Percentiles rank a stretch among this genome's conserved stretches.
These are phyloP conservation scores for Leptinotarsa juncta DNA, from an alignment of 2,888 invertebrate species.

Conservation along the genomic window DNA sequence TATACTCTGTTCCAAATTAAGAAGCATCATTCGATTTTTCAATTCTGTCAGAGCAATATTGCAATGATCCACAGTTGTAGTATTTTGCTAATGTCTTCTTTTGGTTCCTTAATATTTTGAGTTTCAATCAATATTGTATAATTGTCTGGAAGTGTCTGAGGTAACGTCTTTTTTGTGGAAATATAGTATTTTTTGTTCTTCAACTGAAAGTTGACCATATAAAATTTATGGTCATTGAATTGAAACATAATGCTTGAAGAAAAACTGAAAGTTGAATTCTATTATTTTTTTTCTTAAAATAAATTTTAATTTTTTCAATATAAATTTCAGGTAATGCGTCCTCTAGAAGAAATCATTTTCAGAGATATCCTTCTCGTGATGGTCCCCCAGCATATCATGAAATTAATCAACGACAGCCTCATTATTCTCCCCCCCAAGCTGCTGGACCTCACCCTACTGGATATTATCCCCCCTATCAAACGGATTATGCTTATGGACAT, in stretches of 20 bases:
- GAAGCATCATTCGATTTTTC: neutral
- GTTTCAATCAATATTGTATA: too few relatives aligned
- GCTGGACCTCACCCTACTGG: neutral
- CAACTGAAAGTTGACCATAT: too few relatives aligned
- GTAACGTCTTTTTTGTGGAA: too few relatives aligned
- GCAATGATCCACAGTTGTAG: too few relatives aligned
- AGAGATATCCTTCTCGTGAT: neutral
- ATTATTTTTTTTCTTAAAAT: too few relatives aligned
- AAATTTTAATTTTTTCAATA: neutral
- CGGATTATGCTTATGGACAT: neutral
- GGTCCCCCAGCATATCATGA: neutral
- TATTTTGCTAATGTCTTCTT: too few relatives aligned
- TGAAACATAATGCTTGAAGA: neutral
- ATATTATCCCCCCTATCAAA: neutral
- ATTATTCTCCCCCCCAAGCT: neutral
- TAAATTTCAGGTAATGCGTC: conserved; percentile 6
- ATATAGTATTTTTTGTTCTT: too few relatives aligned
- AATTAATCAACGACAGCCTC: neutral
- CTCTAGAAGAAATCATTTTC: neutral
- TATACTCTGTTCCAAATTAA: too few relatives aligned
- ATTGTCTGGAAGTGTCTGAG: too few relatives aligned
- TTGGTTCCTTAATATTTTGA: too few relatives aligned
- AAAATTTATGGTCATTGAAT: neutral
- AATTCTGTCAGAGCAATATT: too few relatives aligned
- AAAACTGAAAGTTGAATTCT: too few relatives aligned